A percentile compares a stretch with the other conserved stretches of the same genome.
phyloP scores from a whole-genome alignment of 2,113 vertebrate genomes.

The Lota lota region DNA sequence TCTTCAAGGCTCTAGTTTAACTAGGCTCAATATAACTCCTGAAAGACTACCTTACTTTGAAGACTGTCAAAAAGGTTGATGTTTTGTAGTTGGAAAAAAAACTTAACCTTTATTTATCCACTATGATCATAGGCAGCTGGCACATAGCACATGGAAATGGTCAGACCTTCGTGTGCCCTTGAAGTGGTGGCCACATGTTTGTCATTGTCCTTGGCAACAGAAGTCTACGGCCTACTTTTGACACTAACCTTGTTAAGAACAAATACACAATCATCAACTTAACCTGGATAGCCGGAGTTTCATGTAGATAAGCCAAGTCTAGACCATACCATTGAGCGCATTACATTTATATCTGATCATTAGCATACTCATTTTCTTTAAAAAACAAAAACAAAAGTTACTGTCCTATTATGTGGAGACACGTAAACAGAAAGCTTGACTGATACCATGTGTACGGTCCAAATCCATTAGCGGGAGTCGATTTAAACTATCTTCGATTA shows the following conservation, averaged over 20 bases:
- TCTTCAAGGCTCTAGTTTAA: constrained; percentile 62
- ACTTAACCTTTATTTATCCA: constrained; percentile 43
- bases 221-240: constrained; percentile 47
- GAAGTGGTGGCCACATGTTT: constrained; percentile 53
- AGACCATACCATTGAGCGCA: constrained; percentile 39
- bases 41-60: constrained; percentile 56
- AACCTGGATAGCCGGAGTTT: constrained; percentile 64
- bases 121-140: constrained; percentile 64
- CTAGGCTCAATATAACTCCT: constrained; percentile 41
- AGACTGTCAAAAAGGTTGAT: constrained; percentile 41
- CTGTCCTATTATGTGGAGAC: constrained; percentile 43
- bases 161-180: constrained; percentile 39
- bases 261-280: constrained; percentile 59
- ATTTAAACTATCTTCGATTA: constrained; percentile 26
- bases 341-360: constrained; percentile 48
- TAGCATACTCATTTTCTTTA: constrained; percentile 13
- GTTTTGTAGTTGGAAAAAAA: constrained; percentile 32
- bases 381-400: constrained; percentile 2
- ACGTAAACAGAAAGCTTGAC: constrained; percentile 74
- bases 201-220: constrained; percentile 51
- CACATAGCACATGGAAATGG: constrained; percentile 62
- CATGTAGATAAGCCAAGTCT: constrained; percentile 56
- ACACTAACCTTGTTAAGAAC: constrained; percentile 52
- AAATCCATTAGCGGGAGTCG: constrained; percentile 46
- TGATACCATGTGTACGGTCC: constrained; percentile 57